Conservation (phyloP, 1,140 invertebrate genomes). For the Galendromus occidentalis region DNA sequence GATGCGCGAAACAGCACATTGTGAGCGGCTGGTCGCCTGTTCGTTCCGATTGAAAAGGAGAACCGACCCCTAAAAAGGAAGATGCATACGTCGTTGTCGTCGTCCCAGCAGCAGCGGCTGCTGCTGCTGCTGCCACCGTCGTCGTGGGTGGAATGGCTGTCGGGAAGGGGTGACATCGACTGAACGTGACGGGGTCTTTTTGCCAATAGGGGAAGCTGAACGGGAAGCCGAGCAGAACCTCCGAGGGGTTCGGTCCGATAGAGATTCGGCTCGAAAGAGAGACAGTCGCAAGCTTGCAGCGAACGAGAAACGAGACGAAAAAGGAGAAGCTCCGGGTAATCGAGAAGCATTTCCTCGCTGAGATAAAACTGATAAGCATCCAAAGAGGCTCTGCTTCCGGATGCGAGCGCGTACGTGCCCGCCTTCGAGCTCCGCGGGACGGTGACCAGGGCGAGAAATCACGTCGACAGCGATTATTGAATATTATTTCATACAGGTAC, state of each 20-base stretch:
- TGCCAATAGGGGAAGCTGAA: not conserved
- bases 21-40: too few relatives aligned
- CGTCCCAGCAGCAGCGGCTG: not conserved
- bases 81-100: too few relatives aligned
- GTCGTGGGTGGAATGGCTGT: not conserved
- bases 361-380: conserved; percentile 9
- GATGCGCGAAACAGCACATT: too few relatives aligned
- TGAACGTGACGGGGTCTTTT: not conserved
- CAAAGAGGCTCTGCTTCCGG: too few relatives aligned
- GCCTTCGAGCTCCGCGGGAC: too few relatives aligned
- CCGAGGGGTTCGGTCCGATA: not conserved
- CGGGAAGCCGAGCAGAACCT: not conserved
- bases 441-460: too few relatives aligned
- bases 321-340: not conserved
- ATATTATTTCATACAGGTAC: too few relatives aligned
- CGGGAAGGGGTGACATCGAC: not conserved
- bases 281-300: not conserved
- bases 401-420: too few relatives aligned
- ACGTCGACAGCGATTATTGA: too few relatives aligned
- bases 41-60: not conserved
- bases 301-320: not conserved
- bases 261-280: not conserved
- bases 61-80: not conserved
- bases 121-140: not conserved
- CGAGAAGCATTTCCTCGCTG: not conserved